phyloP scores from a whole-genome alignment of 2,888 invertebrate species.

The Conomelus anceps region DNA sequence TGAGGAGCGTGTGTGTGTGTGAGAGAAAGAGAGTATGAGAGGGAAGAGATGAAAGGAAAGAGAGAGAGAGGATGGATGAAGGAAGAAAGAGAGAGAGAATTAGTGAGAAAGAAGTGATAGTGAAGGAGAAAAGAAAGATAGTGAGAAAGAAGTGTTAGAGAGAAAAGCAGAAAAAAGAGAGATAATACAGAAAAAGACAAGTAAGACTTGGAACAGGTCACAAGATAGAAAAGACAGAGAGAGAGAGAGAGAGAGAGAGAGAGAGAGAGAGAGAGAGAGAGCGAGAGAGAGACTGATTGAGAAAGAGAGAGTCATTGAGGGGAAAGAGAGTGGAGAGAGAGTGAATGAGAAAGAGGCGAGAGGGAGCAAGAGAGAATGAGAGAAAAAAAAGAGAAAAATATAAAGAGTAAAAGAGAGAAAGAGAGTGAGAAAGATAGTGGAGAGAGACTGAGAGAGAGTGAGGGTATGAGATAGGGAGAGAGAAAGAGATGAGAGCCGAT shows the following conservation, averaged over 20 bases:
- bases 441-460: background rate
- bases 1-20: no score
- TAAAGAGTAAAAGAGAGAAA: background rate
- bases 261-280: background rate
- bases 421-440: background rate
- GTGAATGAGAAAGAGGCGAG: background rate
- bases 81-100: background rate
- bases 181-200: no score
- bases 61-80: background rate
- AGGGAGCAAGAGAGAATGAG: background rate
- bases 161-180: no score
- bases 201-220: no score
- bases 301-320: no score
- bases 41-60: background rate
- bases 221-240: no score
- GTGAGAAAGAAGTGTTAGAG: no score
- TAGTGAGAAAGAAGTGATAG: no score
- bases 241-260: background rate
- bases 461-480: no score
- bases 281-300: background rate
- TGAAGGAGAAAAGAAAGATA: background rate
- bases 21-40: background rate
- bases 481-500: no score
- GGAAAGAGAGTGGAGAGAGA: background rate
- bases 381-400: background rate